Percentiles rank a stretch among this genome's conserved stretches.
These are phyloP conservation scores for Stenichneumon culpator DNA, from an alignment of 2,888 invertebrate species.

Conservation along the genomic window DNA sequence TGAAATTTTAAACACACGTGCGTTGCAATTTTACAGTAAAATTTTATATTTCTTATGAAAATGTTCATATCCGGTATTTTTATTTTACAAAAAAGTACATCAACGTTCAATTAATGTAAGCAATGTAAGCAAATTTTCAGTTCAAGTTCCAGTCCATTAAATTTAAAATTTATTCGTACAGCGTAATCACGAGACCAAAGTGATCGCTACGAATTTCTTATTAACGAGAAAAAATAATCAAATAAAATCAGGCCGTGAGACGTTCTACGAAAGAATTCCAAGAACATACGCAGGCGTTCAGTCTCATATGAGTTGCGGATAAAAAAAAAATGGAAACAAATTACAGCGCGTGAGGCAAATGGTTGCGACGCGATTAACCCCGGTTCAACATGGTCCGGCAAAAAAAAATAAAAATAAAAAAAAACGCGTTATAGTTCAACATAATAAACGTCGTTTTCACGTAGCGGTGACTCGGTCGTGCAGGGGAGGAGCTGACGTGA, in stretches of 20 bases:
- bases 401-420: not conserved
- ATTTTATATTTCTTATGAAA: too few species aligned
- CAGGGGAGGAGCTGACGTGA: slow-evolving; percentile 25
- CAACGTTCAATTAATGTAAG: too few species aligned
- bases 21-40: too few species aligned
- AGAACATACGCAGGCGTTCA: not conserved
- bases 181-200: too few species aligned
- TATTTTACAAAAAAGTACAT: too few species aligned
- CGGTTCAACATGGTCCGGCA: not conserved
- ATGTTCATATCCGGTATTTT: too few species aligned
- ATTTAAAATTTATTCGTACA: too few species aligned
- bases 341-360: not conserved
- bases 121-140: too few species aligned
- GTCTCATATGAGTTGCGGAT: not conserved
- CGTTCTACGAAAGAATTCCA: not conserved
- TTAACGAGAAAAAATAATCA: not conserved
- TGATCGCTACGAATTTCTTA: too few species aligned
- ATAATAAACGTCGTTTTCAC: slow-evolving; percentile 19
- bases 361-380: not conserved
- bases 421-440: slow-evolving; percentile 4
- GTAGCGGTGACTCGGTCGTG: not conserved
- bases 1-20: too few species aligned
- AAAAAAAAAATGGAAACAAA: not conserved
- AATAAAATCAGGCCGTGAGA: not conserved
- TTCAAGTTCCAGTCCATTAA: too few species aligned